Percentiles rank a stretch among this genome's conserved stretches.
phyloP scores from a whole-genome alignment of 2,113 vertebrate genomes.

The Mormyrus iriodes region DNA sequence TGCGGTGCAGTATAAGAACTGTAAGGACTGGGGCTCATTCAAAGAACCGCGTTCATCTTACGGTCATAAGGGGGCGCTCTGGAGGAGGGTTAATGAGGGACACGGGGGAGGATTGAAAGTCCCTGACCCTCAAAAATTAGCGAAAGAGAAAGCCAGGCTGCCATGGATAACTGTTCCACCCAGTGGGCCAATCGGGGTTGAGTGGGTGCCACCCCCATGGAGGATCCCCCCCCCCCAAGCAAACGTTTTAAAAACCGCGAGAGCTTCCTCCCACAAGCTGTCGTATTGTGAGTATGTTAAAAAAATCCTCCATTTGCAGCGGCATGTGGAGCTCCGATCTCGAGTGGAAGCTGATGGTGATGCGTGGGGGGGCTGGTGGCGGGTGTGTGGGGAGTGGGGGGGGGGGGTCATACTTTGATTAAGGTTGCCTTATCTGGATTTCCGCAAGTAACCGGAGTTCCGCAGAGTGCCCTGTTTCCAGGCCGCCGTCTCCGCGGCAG shows the following conservation, averaged over 20 bases:
- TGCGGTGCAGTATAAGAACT: background rate
- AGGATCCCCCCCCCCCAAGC: constrained; percentile 52
- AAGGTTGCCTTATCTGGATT: constrained; percentile 85
- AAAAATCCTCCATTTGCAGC: constrained; percentile 69
- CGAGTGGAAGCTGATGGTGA: constrained; percentile 56
- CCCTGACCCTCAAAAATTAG: background rate
- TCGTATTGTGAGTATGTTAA: background rate
- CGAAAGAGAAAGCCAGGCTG: background rate
- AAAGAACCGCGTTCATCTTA: background rate
- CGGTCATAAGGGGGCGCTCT: background rate
- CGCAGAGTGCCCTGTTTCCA: constrained; percentile 54
- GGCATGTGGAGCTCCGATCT: constrained; percentile 84
- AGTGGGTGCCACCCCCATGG: constrained; percentile 53
- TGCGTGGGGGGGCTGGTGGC: background rate
- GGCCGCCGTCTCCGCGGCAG: constrained; percentile 55
- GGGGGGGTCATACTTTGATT: constrained; percentile 74
- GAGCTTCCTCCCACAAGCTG: background rate
- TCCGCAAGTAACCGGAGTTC: constrained; percentile 55
- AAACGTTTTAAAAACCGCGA: constrained; percentile 19
- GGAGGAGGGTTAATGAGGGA: background rate
- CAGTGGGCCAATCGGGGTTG: background rate
- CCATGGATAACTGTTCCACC: background rate
- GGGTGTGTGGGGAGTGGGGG: constrained; percentile 48
- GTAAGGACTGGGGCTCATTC: background rate
- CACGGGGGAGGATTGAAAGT: background rate